Percentiles rank a stretch among this genome's conserved stretches.
These are phyloP conservation scores for Diabrotica undecimpunctata DNA, from an alignment of 1,140 invertebrate genomes.

Conservation along the genomic window DNA sequence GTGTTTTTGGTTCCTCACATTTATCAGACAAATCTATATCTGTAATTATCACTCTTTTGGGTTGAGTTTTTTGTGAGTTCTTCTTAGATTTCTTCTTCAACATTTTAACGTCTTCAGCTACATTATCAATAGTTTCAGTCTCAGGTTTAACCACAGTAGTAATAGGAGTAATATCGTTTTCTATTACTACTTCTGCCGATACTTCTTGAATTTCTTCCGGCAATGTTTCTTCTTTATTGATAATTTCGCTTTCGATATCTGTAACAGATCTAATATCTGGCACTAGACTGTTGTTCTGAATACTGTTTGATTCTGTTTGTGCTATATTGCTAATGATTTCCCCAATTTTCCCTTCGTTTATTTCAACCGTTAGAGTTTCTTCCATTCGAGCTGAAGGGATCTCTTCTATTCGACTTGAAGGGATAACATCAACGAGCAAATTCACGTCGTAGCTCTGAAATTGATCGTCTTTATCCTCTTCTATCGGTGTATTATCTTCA, in stretches of 20 bases:
- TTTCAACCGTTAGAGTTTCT: conserved; percentile 18
- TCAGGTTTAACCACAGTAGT: neutral
- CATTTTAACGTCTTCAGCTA: conserved; percentile 11
- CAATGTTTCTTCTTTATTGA: conserved; percentile 17
- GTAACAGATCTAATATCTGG: conserved; percentile 24
- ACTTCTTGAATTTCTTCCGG: neutral
- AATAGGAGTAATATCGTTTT: no score
- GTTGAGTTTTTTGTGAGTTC: conserved; percentile 25
- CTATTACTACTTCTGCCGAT: no score
- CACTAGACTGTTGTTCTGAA: conserved; percentile 6
- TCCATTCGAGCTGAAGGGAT: neutral
- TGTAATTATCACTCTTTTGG: conserved; percentile 40
- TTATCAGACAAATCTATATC: conserved; percentile 32
- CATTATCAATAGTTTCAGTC: conserved; percentile 7
- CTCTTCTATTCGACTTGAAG: conserved; percentile 15
- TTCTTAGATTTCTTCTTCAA: conserved; percentile 37
- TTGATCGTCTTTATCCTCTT: conserved; percentile 13
- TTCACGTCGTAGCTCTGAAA: conserved; percentile 38
- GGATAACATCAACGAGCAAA: conserved; percentile 35
- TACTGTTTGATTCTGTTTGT: conserved; percentile 16
- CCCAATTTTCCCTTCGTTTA: conserved; percentile 18
- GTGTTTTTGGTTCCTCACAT: conserved; percentile 22
- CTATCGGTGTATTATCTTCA: conserved; percentile 14
- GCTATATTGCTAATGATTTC: conserved; percentile 28
- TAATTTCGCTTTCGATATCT: conserved; percentile 29